Evolutionary conservation across 2,113 vertebrate genomes (phyloP), one percentile per base, ranked within the genome.

Genomic region (Tonatia bakeri): DNA sequence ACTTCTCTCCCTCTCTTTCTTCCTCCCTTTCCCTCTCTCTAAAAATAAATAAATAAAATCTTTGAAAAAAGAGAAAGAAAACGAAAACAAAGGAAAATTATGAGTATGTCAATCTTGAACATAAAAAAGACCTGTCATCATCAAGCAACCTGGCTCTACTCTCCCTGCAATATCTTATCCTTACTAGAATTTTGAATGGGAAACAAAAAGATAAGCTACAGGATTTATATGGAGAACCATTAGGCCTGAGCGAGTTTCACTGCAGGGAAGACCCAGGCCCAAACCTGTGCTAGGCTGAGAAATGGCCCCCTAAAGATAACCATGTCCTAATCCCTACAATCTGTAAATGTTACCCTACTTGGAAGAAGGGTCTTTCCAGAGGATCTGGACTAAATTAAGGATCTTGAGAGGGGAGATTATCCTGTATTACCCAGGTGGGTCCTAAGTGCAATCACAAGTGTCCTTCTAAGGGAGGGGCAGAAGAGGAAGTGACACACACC

Each of bases 81-180:
- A 87, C 82, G 10, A 36, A 91, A 93, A 90, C 38, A 88, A 88
- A 87, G 43, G 77, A 89, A 94, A 87, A 64, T 88, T 54, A 54
- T 56, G 14, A 69, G 4, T 54, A 75, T 54, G 52, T 89, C 33
- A 50, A 12, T 84, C 43, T 91, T 90, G 59, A 52, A 88, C 56
- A 69, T 91, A 73, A 56, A 86, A 70, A 93, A 95, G 28, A 91
- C 31, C 0, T 26, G 65, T 82, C 69, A 82, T 80, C 80, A 88
- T n/a, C 38, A 87, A 83, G 79, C 56, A 94, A 79, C 54, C n/a
- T 91, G 77, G 17, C 12, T 17, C 40, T 4, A 47, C 28, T n/a
- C n/a, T 59, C 12, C 10, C 11, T 52, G 40, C 12, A 67, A 76
- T 19, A 59, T 69, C 59, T 79, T 84, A 50, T 72, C 52, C 64